Conservation (phyloP, 2,888 invertebrate species). For the Polietes domitor region DNA sequence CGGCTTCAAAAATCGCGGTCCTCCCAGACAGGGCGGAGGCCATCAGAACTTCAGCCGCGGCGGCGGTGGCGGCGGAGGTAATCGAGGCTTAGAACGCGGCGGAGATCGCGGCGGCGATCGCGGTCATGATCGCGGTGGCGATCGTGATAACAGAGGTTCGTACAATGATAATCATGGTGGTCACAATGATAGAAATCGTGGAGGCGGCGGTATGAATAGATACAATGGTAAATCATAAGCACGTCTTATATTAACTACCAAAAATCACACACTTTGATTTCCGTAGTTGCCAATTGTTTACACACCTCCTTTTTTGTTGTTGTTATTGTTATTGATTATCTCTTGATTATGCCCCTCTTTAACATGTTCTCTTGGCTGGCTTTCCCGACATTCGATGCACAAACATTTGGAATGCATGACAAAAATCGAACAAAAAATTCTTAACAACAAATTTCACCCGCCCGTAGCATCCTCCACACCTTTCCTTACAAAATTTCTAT, state of each 20-base stretch:
- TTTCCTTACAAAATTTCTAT: slow-evolving; percentile 17
- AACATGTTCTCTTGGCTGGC: background rate
- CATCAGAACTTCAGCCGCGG: slow-evolving; percentile 72
- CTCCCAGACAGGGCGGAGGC: slow-evolving; percentile 80
- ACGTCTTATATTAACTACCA: slow-evolving; percentile 47
- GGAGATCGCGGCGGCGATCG: slow-evolving; percentile 73
- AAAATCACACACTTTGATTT: slow-evolving; percentile 19
- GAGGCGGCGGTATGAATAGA: slow-evolving; percentile 82
- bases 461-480: slow-evolving; percentile 25
- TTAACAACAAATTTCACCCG: slow-evolving; percentile 13
- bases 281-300: slow-evolving; percentile 13
- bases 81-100: slow-evolving; percentile 74
- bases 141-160: slow-evolving; percentile 79
- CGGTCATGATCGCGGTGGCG: slow-evolving; percentile 71
- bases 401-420: slow-evolving; percentile 16
- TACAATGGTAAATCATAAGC: slow-evolving; percentile 80
- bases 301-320: slow-evolving; percentile 4
- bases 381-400: background rate
- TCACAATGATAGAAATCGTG: slow-evolving; percentile 81
- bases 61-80: slow-evolving; percentile 79
- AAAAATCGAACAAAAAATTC: background rate
- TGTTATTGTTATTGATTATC: background rate
- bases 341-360: background rate
- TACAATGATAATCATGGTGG: slow-evolving; percentile 81
- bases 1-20: slow-evolving; percentile 81